Evolutionary conservation across 2,113 vertebrate genomes (phyloP).

Genomic region (Zapornia atra): DNA sequence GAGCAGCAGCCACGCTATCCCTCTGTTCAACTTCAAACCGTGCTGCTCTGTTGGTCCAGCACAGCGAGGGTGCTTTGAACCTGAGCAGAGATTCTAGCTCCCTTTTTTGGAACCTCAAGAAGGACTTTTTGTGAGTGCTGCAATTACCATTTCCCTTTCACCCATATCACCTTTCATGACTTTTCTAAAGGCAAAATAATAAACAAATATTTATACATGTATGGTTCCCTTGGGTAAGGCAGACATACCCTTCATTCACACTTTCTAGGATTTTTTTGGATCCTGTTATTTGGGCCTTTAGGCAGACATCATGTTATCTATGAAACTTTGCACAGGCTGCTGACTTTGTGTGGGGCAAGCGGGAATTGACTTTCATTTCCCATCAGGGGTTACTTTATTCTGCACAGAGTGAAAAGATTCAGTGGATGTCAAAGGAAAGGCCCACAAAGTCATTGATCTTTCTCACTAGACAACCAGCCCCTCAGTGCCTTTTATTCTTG

Average conservation of each 20-base stretch:
- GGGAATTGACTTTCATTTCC: slow-evolving; percentile 5
- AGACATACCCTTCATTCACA: slow-evolving; percentile 23
- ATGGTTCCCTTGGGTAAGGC: slow-evolving; percentile 35
- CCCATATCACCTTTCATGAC: slow-evolving; percentile 40
- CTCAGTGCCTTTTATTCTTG: neutral
- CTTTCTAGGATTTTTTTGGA: slow-evolving; percentile 6
- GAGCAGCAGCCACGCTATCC: slow-evolving; percentile 61
- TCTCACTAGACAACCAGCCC: neutral
- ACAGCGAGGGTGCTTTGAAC: slow-evolving; percentile 75
- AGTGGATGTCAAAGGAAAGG: neutral
- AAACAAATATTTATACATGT: neutral
- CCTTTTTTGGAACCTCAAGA: slow-evolving; percentile 49
- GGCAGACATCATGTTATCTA: slow-evolving; percentile 6
- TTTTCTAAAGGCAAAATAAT: neutral
- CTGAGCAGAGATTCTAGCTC: slow-evolving; percentile 66
- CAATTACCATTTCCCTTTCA: slow-evolving; percentile 69
- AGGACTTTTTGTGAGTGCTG: slow-evolving; percentile 65
- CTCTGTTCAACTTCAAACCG: slow-evolving; percentile 76
- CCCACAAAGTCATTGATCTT: neutral
- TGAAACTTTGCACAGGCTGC: slow-evolving; percentile 50
- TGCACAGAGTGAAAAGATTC: neutral
- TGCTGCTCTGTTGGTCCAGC: slow-evolving; percentile 63
- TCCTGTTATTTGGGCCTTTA: slow-evolving; percentile 48
- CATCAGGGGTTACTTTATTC: slow-evolving; percentile 27
- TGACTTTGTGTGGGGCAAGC: slow-evolving; percentile 37